phyloP scores from a whole-genome alignment of 1,140 invertebrate genomes.

The Cecropterus lyciades region DNA sequence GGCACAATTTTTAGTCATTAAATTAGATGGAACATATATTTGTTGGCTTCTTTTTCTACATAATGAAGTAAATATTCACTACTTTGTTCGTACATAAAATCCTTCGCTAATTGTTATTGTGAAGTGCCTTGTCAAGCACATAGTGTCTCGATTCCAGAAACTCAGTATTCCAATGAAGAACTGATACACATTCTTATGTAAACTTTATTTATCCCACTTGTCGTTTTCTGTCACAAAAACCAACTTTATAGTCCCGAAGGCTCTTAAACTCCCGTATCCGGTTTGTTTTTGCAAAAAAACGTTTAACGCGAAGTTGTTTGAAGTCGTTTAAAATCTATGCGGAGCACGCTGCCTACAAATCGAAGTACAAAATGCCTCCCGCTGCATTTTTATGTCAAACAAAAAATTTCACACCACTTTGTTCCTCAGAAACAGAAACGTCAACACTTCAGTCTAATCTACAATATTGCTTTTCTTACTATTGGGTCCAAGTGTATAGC shows the following conservation, averaged over 20 bases:
- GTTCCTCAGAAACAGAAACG: slow-evolving; percentile 56
- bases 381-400: slow-evolving; percentile 42
- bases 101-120: background rate
- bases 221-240: slow-evolving; percentile 22
- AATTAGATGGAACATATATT: too few species aligned
- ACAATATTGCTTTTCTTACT: slow-evolving; percentile 48
- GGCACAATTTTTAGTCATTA: too few species aligned
- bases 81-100: background rate
- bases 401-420: slow-evolving; percentile 59
- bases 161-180: slow-evolving; percentile 13
- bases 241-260: slow-evolving; percentile 14
- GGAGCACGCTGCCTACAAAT: slow-evolving; percentile 44
- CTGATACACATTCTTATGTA: slow-evolving; percentile 30
- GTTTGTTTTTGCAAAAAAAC: slow-evolving; percentile 23
- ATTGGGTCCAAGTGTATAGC: slow-evolving; percentile 33
- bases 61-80: too few species aligned
- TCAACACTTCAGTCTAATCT: slow-evolving; percentile 56
- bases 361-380: slow-evolving; percentile 42
- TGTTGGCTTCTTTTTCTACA: too few species aligned
- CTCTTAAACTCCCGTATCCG: slow-evolving; percentile 28
- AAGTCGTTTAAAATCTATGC: slow-evolving; percentile 43
- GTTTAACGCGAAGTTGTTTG: slow-evolving; percentile 3
- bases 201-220: slow-evolving; percentile 28
- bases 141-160: background rate
- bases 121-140: background rate